Evolutionary conservation across 2,888 invertebrate genomes (phyloP).

Genomic region (Venustoraphidia nigricollis): DNA sequence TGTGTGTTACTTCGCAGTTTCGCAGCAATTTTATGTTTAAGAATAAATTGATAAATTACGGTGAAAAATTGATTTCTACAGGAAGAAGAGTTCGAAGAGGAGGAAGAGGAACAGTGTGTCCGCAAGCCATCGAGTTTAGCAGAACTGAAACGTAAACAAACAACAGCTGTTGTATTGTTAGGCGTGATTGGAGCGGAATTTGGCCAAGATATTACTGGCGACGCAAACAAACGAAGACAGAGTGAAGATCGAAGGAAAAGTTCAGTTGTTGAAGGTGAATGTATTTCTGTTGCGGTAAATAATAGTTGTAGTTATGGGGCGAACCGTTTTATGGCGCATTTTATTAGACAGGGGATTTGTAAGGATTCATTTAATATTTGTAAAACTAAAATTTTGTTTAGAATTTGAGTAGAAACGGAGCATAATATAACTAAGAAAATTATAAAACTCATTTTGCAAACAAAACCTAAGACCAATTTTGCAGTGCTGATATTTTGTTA

Average conservation of each 20-base stretch:
- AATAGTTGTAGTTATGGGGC: not conserved
- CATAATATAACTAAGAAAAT: too few relatives aligned
- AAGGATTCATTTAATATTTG: too few relatives aligned
- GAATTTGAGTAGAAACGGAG: too few relatives aligned
- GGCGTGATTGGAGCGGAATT: slow-evolving; percentile 98
- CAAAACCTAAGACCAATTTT: too few relatives aligned
- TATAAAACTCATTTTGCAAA: too few relatives aligned
- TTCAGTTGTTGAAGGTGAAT: slow-evolving; percentile 65
- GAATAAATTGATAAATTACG: too few relatives aligned
- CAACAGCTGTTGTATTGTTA: slow-evolving; percentile 89
- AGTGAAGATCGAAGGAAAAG: slow-evolving; percentile 49
- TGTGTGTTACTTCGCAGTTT: too few relatives aligned
- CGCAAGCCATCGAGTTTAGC: slow-evolving; percentile 73
- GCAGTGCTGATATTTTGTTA: not conserved
- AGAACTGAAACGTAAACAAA: slow-evolving; percentile 84
- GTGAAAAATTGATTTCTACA: slow-evolving; percentile 20
- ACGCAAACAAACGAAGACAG: slow-evolving; percentile 40
- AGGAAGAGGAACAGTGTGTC: slow-evolving; percentile 73
- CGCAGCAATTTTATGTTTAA: too few relatives aligned
- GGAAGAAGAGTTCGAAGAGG: slow-evolving; percentile 67
- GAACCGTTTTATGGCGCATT: not conserved
- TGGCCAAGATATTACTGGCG: slow-evolving; percentile 78
- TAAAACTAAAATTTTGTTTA: too few relatives aligned
- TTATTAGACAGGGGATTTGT: too few relatives aligned
- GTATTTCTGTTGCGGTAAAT: slow-evolving; percentile 16